phyloP scores from a whole-genome alignment of 2,113 vertebrate species.

The Ascaphus truei region DNA sequence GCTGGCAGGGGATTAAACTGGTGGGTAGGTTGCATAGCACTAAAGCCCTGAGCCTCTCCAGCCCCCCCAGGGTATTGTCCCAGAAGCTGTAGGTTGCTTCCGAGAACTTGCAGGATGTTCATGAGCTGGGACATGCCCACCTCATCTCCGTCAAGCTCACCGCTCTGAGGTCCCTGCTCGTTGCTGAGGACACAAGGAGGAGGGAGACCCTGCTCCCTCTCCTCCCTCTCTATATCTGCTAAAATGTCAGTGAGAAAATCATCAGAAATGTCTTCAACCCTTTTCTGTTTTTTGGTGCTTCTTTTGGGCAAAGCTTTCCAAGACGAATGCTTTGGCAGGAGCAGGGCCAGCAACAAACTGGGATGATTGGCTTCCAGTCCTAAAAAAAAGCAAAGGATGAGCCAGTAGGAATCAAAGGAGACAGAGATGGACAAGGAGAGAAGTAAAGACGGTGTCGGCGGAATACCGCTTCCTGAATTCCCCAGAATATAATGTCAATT shows the following conservation, averaged over 20 bases:
- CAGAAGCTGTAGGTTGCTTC: not conserved
- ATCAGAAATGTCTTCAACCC: conserved; percentile 3
- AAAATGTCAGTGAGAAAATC: conserved; percentile 16
- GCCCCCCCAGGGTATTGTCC: not conserved
- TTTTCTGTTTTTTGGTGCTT: not conserved
- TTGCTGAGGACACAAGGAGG: not conserved
- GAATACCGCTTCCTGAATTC: no score
- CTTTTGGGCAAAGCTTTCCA: conserved; percentile 5
- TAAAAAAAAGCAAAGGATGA: not conserved
- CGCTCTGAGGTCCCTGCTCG: not conserved
- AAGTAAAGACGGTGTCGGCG: no score
- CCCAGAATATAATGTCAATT: no score
- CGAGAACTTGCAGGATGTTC: not conserved
- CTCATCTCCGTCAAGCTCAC: not conserved
- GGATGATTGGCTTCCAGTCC: conserved; percentile 40
- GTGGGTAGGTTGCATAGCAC: not conserved
- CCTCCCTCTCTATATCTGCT: conserved; percentile 14
- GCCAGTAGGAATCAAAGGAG: no score
- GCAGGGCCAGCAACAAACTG: conserved; percentile 37
- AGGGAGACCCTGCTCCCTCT: not conserved
- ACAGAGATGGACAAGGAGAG: no score
- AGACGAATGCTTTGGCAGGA: conserved; percentile 45
- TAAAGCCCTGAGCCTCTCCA: not conserved
- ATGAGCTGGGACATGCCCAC: conserved; percentile 2
- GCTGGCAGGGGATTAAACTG: not conserved